These are phyloP conservation scores for Corynorhinus townsendii DNA, from an alignment of 2,113 vertebrate genomes.

Conservation along the genomic window DNA sequence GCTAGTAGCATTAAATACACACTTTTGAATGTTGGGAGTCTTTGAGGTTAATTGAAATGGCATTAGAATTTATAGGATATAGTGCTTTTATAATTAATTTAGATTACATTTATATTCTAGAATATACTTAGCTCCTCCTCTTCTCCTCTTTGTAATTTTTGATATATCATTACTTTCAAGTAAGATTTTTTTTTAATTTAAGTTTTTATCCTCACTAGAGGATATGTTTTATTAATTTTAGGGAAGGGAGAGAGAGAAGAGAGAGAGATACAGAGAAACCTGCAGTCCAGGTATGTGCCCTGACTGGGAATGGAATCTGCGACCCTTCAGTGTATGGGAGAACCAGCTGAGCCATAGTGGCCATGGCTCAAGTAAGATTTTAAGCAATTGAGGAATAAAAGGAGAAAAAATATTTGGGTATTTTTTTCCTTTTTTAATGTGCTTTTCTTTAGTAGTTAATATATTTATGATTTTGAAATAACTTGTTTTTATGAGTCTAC, in stretches of 20 bases:
- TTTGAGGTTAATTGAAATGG: slow-evolving; percentile 6
- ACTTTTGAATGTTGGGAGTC: neutral
- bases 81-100: neutral
- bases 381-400: slow-evolving; percentile 25
- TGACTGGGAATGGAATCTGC: neutral
- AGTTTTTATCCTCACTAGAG: neutral
- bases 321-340: neutral
- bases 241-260: neutral
- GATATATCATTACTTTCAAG: neutral
- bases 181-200: neutral
- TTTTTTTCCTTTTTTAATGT: slow-evolving; percentile 39
- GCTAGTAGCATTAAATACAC: neutral
- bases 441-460: slow-evolving; percentile 1
- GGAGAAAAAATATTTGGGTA: neutral
- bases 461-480: slow-evolving; percentile 39
- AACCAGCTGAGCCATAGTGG: neutral
- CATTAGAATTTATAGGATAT: neutral
- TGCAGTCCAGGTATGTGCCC: neutral
- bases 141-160: neutral
- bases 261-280: neutral
- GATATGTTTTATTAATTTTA: neutral
- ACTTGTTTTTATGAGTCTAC: neutral
- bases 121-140: neutral
- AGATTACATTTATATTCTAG: neutral
- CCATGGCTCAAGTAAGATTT: neutral